Evolutionary conservation across 1,140 invertebrate genomes (phyloP).

Genomic region (Euwallacea fornicatus): DNA sequence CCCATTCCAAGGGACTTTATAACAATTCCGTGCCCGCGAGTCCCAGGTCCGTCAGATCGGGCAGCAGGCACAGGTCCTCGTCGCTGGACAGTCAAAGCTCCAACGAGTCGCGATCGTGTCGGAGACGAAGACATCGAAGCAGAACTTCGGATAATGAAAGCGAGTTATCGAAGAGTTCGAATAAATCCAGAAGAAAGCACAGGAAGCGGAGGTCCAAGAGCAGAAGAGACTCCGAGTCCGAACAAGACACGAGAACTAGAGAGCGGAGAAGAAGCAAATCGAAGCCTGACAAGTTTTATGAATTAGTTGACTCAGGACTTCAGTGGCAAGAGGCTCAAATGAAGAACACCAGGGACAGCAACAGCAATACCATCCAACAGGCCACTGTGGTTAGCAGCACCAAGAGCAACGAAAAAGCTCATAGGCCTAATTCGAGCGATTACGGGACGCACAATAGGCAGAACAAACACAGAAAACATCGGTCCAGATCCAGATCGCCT

Average conservation of each 20-base stretch:
- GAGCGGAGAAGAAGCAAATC: constrained; percentile 39
- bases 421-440: constrained; percentile 15
- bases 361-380: constrained; percentile 62
- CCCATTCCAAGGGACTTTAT: constrained; percentile 71
- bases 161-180: constrained; percentile 80
- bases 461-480: constrained; percentile 67
- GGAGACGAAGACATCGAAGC: constrained; percentile 64
- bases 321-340: constrained; percentile 83
- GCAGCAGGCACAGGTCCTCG: constrained; percentile 57
- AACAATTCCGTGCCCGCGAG: constrained; percentile 63
- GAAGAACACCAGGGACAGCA: constrained; percentile 63
- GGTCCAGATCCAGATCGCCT: constrained; percentile 71
- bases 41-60: constrained; percentile 70
- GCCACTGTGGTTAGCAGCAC: constrained; percentile 65
- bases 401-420: constrained; percentile 30
- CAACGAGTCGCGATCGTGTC: constrained; percentile 70
- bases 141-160: constrained; percentile 86
- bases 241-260: constrained; percentile 55
- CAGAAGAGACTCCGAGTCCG: constrained; percentile 60
- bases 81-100: constrained; percentile 87
- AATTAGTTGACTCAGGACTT: constrained; percentile 82
- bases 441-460: constrained; percentile 48
- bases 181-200: constrained; percentile 68
- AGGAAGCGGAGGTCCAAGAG: constrained; percentile 68
- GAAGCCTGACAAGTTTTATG: constrained; percentile 45